Percentiles rank a stretch among this genome's conserved stretches.
phyloP scores from a whole-genome alignment of 2,113 vertebrate species.

The Peromyscus maniculatus region DNA sequence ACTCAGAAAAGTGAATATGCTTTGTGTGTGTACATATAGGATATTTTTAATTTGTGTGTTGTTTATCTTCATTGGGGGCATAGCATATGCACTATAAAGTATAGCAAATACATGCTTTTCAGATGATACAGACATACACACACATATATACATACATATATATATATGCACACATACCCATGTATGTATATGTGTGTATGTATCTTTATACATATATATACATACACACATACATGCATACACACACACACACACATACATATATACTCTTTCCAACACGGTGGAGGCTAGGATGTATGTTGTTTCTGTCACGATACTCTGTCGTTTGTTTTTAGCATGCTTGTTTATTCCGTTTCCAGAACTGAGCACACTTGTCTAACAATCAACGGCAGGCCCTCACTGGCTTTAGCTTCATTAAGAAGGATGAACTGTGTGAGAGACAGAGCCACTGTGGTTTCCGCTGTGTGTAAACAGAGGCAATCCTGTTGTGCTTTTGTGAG shows the following conservation, averaged over 20 bases:
- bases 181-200: no score
- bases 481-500: slow-evolving; percentile 74
- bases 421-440: slow-evolving; percentile 80
- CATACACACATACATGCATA: not conserved
- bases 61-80: not conserved
- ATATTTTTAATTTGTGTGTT: not conserved
- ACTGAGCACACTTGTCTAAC: slow-evolving; percentile 52
- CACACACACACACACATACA: not conserved
- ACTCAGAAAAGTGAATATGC: not conserved
- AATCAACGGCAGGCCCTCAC: slow-evolving; percentile 73
- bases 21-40: not conserved
- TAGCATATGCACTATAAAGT: not conserved
- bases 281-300: not conserved
- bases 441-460: slow-evolving; percentile 53
- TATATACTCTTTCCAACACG: not conserved
- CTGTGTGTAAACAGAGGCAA: slow-evolving; percentile 82
- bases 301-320: not conserved
- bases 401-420: slow-evolving; percentile 82
- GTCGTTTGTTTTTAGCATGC: not conserved
- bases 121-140: not conserved
- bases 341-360: slow-evolving; percentile 60
- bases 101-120: not conserved
- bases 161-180: no score
- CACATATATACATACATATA: not conserved
- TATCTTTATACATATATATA: not conserved